Conservation (phyloP, 1,140 invertebrate species). For the Pygmarrhopalites habei region DNA sequence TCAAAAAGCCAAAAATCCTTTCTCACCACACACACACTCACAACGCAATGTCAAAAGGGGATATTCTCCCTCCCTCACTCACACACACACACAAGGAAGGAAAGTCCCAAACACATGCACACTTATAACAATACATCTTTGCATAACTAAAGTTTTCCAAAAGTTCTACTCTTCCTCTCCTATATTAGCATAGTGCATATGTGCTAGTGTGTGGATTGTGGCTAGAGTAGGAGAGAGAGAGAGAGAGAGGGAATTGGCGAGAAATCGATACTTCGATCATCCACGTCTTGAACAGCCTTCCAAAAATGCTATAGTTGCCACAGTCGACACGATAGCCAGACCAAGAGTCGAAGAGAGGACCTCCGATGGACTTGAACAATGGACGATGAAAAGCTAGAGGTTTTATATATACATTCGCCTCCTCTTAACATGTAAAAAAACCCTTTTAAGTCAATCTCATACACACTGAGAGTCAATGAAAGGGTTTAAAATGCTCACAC, state of each 20-base stretch:
- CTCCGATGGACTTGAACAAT: background rate
- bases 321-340: background rate
- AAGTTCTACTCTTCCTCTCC: no score
- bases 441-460: background rate
- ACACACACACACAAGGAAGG: no score
- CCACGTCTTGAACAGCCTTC: background rate
- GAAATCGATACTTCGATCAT: conserved; percentile 16
- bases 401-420: no score
- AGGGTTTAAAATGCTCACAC: conserved; percentile 3
- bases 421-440: background rate
- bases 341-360: background rate
- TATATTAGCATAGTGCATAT: no score
- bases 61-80: no score
- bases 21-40: no score
- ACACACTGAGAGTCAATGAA: conserved; percentile 13
- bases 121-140: conserved; percentile 4
- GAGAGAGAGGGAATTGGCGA: background rate
- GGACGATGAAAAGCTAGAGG: background rate
- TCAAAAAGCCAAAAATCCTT: background rate
- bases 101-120: background rate
- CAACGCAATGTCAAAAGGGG: no score
- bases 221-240: no score
- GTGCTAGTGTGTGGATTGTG: no score
- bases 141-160: conserved; percentile 11
- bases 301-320: background rate